Base-by-base conservation (phyloP, 2,797 vertebrate species). In the Microtus obscurus region DNA sequence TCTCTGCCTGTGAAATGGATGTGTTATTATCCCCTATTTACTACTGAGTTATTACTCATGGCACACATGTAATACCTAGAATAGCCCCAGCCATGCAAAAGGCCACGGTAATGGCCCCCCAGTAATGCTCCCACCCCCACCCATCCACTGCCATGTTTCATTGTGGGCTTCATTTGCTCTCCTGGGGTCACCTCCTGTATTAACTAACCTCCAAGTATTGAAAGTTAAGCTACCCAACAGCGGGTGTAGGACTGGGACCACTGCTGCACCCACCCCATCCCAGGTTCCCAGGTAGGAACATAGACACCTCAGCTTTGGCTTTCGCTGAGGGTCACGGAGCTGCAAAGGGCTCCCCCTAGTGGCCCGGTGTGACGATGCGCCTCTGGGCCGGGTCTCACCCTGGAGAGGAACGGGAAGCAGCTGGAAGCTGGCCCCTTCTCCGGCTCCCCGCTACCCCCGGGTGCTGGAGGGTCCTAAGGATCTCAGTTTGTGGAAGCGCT, bases 291-390 rank as follows among this genome's bases (percentile, higher is more conserved):
- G 3, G 31, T 85, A 12, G 82, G 53, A 76, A 77, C 27, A 27
- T 10, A 34, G 11, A 25, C 6, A 40, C 25, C 56, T 19, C 11
- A 25, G 29, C 21, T 14, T 11, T 6, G 45, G 53, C 85, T 34
- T 45, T 1, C 16, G 31, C n/a, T 2, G 0, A 23, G 40, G 25
- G 1, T 0, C 0, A 61, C 78, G 10, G 65, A 29, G 71, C 86
- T 7, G 34, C 2, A 2, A 48, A 93, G 56, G 63, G 56, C 92
- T 91, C 97, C 97, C 97, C 73, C 97, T 97, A 94, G 97, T 0
- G 97, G 95, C 34, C 74, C 63, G 21, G 61, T 14, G 2, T 27
- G 34, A 67, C 14, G 51, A 73, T 37, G 37, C 79, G 43, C 2
- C 34, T 59, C 40, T 1, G 6, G 37, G 45, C 79, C 6, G 1